phyloP scores from a whole-genome alignment of 2,113 vertebrate genomes.

The Corythornis vintsioides region DNA sequence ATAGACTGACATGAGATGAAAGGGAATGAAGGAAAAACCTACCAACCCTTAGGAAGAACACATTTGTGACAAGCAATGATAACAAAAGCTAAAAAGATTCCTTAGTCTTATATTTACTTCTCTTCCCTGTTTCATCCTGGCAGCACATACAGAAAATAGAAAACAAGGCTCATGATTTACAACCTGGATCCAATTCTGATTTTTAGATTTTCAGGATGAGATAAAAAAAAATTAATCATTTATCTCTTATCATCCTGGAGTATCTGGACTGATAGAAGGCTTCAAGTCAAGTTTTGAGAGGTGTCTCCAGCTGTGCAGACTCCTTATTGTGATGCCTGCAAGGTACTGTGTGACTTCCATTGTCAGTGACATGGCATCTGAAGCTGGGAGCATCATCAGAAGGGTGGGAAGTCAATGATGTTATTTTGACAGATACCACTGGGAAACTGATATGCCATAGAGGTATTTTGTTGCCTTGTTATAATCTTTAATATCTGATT shows the following conservation, averaged over 20 bases:
- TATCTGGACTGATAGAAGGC: not conserved
- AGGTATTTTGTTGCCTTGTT: not conserved
- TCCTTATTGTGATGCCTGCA: not conserved
- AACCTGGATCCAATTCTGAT: not conserved
- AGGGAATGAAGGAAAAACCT: not conserved
- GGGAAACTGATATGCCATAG: not conserved
- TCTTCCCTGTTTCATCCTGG: not conserved
- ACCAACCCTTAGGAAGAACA: not conserved
- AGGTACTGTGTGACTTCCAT: not conserved
- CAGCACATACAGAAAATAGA: not conserved
- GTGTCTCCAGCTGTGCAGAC: not conserved
- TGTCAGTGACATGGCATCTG: rapidly evolving
- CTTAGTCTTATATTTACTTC: not conserved
- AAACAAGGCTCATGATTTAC: not conserved
- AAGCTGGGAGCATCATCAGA: not conserved
- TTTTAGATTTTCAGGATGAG: not conserved
- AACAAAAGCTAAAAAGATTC: not conserved
- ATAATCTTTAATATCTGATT: not conserved
- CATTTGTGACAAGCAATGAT: not conserved
- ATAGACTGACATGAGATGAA: not conserved
- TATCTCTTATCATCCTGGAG: not conserved
- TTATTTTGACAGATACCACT: not conserved
- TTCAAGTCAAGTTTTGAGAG: not conserved
- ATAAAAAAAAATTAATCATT: not conserved
- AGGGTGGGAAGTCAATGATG: not conserved